Evolutionary conservation across 1,140 invertebrate species (phyloP), one percentile per base, ranked within the genome.

Genomic region (Dreissena rostriformis): DNA sequence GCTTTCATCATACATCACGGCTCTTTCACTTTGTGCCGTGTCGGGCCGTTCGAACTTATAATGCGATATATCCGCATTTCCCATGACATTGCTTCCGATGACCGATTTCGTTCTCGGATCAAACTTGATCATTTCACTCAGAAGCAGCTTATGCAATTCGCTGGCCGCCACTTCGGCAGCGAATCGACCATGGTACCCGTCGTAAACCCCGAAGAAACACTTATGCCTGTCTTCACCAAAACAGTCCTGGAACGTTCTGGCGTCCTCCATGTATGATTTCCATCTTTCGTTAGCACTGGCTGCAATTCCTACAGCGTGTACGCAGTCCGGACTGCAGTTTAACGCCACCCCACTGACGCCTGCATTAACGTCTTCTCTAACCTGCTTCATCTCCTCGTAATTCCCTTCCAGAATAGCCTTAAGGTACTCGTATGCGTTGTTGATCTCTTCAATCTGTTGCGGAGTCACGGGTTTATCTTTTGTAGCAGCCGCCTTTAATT

Each of bases 221-320:
- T 93, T 93, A 49, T 89, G 87, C 49, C 19, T 67, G 79, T 93
- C 91, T 22, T 91, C 90, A 7, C 92, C 93, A 90, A 93, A 92
- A 77, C 77, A 89, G 85, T 93, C 92, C 67, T 93, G 92, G 65
- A 90, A 93, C 7, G 92, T 87, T 22, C 87, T 75, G 0, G 88
- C 86, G 76, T 93, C 93, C 68, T 93, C 93, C 92, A 93, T 93
- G 15, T 87, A 75, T 55, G 81, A 89, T 80, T 93, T 93, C 90
- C 91, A 93, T 28, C 88, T 74, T 26, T 87, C 82, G 76, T 93
- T 93, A 29, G 73, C 72, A 82, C 82, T 87, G 17, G 87, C 86
- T 51, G 90, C 91, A n/a, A 92, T 88, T 0, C 92, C 93, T 15
- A 93, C 84, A 29, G 90, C 90, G 72, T 86, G 75, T 1, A 88